Conservation (phyloP, 2,888 invertebrate species). For the Heteropelma amictum region DNA sequence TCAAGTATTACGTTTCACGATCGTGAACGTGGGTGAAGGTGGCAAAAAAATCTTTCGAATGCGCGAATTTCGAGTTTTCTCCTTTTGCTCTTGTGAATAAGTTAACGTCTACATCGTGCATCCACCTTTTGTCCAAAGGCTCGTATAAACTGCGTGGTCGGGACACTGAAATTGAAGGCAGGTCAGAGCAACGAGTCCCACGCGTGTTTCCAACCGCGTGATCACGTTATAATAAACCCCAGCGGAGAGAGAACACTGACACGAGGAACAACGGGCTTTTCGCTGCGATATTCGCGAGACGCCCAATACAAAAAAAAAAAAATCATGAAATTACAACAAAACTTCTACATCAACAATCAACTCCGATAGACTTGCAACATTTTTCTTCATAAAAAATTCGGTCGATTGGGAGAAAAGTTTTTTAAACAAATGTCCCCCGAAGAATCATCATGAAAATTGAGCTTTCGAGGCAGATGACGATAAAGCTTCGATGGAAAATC, state of each 20-base stretch:
- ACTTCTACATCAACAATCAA: too few species aligned
- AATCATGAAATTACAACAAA: too few species aligned
- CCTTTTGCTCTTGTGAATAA: neutral
- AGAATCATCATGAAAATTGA: too few species aligned
- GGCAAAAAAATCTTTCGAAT: neutral
- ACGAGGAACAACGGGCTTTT: constrained; percentile 21
- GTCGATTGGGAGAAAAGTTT: too few species aligned
- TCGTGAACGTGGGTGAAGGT: too few species aligned
- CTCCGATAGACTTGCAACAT: too few species aligned
- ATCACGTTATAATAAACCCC: constrained; percentile 5
- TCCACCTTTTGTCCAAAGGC: constrained; percentile 20
- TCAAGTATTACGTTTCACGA: neutral
- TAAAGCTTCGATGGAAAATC: too few species aligned
- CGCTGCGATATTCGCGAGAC: constrained; percentile 22
- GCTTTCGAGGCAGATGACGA: too few species aligned
- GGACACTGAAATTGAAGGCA: constrained; percentile 39
- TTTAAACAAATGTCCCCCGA: too few species aligned
- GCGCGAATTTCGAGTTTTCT: neutral
- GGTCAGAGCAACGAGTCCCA: constrained; percentile 42
- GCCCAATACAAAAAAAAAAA: neutral
- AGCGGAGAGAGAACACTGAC: neutral
- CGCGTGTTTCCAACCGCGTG: constrained; percentile 21
- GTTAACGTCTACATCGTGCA: neutral
- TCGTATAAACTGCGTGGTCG: constrained; percentile 43
- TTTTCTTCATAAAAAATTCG: too few species aligned